Percentiles rank a stretch among this genome's conserved stretches.
Conservation (phyloP, 2,888 invertebrate species). For the Mayetiola destructor region DNA sequence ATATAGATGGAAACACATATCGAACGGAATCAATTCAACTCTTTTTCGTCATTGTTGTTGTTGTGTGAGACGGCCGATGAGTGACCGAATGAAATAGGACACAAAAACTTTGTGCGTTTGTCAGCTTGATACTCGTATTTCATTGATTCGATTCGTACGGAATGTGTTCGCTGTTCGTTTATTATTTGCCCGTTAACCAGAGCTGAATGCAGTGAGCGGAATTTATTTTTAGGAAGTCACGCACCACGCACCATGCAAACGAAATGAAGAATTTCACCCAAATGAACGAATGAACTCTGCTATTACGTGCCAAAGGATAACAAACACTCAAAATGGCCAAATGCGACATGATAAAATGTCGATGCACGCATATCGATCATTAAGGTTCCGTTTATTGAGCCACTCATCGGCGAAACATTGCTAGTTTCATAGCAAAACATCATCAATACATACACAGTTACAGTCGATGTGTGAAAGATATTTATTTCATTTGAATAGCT, state of each 20-base stretch:
- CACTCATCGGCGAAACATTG: neutral
- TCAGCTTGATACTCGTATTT: neutral
- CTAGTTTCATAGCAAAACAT: neutral
- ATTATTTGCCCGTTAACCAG: neutral
- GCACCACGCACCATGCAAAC: neutral
- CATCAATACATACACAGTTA: neutral
- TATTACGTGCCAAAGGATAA: constrained; percentile 5
- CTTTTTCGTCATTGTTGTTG: neutral
- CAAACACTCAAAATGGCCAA: too few relatives aligned
- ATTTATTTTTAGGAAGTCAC: too few relatives aligned
- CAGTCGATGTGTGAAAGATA: neutral
- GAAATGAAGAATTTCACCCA: neutral
- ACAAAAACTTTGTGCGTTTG: neutral
- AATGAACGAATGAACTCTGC: neutral
- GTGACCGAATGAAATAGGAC: too few relatives aligned
- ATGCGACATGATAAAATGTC: too few relatives aligned
- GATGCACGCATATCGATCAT: too few relatives aligned
- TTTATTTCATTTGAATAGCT: neutral
- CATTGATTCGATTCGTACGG: neutral
- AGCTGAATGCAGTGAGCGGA: too few relatives aligned
- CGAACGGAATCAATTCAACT: neutral
- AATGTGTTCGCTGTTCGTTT: neutral
- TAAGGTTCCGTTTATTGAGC: too few relatives aligned
- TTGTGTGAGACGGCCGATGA: too few relatives aligned
- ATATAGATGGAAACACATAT: neutral